These are phyloP conservation scores for Patella vulgata DNA, from an alignment of 1,140 invertebrate genomes.

Conservation along the genomic window DNA sequence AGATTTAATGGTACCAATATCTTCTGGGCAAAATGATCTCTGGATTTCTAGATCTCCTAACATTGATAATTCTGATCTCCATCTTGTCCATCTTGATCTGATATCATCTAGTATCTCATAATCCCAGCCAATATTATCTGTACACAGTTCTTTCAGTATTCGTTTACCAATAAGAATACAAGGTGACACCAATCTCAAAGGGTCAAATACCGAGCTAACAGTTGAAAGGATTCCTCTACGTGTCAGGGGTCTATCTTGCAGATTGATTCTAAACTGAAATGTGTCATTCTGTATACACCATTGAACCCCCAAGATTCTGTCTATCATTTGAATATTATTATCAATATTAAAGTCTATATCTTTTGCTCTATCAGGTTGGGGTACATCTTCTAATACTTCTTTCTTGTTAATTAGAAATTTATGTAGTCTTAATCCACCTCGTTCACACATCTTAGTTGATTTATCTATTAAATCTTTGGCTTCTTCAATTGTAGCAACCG, in stretches of 20 bases:
- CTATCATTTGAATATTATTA: constrained; percentile 25
- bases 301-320: constrained; percentile 34
- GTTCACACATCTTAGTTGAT: constrained; percentile 19
- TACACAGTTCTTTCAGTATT: constrained; percentile 39
- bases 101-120: constrained; percentile 14
- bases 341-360: constrained; percentile 19
- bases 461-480: constrained; percentile 29
- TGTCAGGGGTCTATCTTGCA: constrained; percentile 28
- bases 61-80: constrained; percentile 18
- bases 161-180: constrained; percentile 33
- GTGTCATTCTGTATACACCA: constrained; percentile 42
- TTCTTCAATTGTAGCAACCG: constrained; percentile 15
- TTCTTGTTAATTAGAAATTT: constrained; percentile 30
- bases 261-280: constrained; percentile 31
- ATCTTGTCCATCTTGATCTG: constrained; percentile 18
- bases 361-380: constrained; percentile 5
- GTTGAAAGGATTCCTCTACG: constrained; percentile 34
- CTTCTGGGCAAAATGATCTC: constrained; percentile 21
- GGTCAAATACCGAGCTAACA: constrained; percentile 43
- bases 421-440: constrained; percentile 33
- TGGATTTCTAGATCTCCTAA: constrained; percentile 7
- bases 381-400: constrained; percentile 27
- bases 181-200: constrained; percentile 34
- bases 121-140: constrained; percentile 25
- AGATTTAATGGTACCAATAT: constrained; percentile 19